A percentile compares a stretch with the other conserved stretches of the same genome.
phyloP scores from a whole-genome alignment of 2,888 invertebrate genomes.

The Taphrorychus bicolor region DNA sequence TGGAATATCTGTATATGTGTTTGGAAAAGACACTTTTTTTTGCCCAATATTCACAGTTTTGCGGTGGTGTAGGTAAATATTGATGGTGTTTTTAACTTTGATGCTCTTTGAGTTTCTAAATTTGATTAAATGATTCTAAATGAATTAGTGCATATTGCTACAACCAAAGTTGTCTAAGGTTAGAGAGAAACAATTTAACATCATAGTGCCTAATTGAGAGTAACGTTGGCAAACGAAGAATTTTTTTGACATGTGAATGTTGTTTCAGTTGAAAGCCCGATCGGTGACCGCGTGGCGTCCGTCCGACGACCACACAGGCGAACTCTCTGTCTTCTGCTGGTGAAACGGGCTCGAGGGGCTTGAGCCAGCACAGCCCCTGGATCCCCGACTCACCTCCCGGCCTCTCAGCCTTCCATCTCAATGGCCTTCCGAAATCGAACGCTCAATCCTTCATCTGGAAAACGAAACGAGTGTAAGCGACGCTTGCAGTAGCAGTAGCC shows the following conservation, averaged over 20 bases:
- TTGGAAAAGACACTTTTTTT: no score
- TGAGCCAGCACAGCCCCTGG: slow-evolving; percentile 45
- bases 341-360: slow-evolving; percentile 64
- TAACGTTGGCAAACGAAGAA: neutral
- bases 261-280: slow-evolving; percentile 75
- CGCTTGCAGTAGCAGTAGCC: slow-evolving; percentile 27
- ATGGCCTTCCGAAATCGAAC: slow-evolving; percentile 41
- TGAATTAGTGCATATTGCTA: no score
- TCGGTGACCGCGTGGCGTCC: slow-evolving; percentile 79
- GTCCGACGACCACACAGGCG: slow-evolving; percentile 73
- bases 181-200: no score
- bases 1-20: no score
- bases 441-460: slow-evolving; percentile 24
- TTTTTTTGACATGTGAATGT: no score
- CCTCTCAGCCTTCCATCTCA: slow-evolving; percentile 48
- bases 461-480: slow-evolving; percentile 23
- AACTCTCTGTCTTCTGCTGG: slow-evolving; percentile 83
- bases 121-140: no score
- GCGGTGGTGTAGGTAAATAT: no score
- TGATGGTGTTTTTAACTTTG: no score
- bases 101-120: no score
- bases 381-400: slow-evolving; percentile 18
- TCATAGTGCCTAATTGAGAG: no score
- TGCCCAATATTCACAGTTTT: no score
- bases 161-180: no score